Conservation (phyloP, 2,113 vertebrate species). For the Catharus minimus region DNA sequence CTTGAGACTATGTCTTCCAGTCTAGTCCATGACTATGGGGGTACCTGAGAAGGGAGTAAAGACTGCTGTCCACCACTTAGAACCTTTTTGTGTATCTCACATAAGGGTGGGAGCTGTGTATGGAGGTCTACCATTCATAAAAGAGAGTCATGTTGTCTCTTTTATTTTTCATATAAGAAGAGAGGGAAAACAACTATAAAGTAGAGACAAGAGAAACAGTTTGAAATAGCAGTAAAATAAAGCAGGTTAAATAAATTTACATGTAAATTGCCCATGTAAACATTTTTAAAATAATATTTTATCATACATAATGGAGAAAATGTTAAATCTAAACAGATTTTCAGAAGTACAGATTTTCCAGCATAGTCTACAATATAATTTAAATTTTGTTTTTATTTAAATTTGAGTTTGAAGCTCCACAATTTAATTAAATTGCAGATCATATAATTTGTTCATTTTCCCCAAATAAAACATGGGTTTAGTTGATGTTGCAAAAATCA, state of each 20-base stretch:
- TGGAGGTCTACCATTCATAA: neutral
- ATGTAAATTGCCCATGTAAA: neutral
- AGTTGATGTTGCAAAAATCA: neutral
- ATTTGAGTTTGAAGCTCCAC: neutral
- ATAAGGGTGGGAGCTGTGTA: neutral
- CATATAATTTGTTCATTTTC: fast-evolving
- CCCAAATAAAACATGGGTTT: neutral
- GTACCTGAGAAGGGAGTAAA: neutral
- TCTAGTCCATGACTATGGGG: neutral
- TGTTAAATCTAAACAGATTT: neutral
- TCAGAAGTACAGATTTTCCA: neutral
- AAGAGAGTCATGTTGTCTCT: neutral
- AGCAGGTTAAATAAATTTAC: neutral
- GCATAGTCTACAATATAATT: neutral
- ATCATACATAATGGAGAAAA: neutral
- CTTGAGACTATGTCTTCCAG: neutral
- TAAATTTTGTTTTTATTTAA: neutral
- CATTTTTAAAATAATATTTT: neutral
- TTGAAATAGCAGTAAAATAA: neutral
- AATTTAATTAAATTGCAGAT: neutral
- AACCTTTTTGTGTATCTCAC: fast-evolving
- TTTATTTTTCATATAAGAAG: neutral
- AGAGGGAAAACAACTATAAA: neutral
- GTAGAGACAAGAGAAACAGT: neutral
- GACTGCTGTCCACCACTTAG: neutral